A percentile compares a stretch with the other conserved stretches of the same genome.
phyloP scores from a whole-genome alignment of 2,797 vertebrate species.

The Thalassophryne amazonica region DNA sequence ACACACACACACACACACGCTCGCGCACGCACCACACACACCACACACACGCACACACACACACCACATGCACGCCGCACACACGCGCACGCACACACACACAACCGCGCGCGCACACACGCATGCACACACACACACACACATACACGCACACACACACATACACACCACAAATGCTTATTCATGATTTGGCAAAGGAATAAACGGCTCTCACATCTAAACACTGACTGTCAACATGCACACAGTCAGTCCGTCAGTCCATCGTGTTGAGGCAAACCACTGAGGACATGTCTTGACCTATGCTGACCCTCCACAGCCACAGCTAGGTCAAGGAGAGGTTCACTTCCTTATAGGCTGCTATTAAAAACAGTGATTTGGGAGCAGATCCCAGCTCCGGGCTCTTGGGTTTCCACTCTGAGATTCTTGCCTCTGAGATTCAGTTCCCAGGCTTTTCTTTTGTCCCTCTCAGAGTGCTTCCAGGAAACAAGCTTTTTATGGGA shows the following conservation, averaged over 20 bases:
- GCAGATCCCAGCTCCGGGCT: constrained; percentile 46
- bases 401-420: constrained; percentile 55
- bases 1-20: too few species aligned
- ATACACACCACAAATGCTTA: too few species aligned
- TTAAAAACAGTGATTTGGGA: constrained; percentile 50
- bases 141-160: too few species aligned
- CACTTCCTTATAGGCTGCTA: constrained; percentile 43
- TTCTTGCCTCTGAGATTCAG: constrained; percentile 49
- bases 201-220: constrained; percentile 30
- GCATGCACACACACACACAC: too few species aligned
- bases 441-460: constrained; percentile 72
- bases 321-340: constrained; percentile 23
- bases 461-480: constrained; percentile 26
- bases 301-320: constrained; percentile 25
- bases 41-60: too few species aligned
- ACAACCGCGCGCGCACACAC: too few species aligned
- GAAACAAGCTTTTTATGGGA: constrained; percentile 43
- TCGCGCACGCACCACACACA: too few species aligned
- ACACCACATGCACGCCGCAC: too few species aligned
- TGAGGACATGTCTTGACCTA: constrained; percentile 15
- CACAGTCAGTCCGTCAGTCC: constrained; percentile 20
- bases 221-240: constrained; percentile 24
- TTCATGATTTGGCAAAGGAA: constrained; percentile 38
- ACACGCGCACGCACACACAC: too few species aligned
- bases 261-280: constrained; percentile 30